Evolutionary conservation across 2,113 vertebrate genomes (phyloP), one percentile per base, ranked within the genome.

Genomic region (Archocentrus centrarchus): DNA sequence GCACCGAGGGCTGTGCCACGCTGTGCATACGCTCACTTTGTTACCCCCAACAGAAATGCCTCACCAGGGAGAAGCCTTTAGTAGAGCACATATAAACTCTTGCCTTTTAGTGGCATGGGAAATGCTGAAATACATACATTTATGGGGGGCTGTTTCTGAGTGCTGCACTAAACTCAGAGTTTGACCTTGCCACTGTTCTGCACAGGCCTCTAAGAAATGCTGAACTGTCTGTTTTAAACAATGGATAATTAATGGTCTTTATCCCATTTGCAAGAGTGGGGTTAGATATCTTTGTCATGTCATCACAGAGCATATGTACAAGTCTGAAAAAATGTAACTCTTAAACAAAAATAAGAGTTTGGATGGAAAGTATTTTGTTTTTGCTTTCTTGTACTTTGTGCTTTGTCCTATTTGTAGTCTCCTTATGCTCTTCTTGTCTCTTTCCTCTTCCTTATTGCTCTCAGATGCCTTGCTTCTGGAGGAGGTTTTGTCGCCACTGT

Each of bases 21-120:
- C 82, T 85, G 90, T 88, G 90, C 93, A 93, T 92, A 93, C 80
- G 60, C 85, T 88, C 90, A 89, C 92, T 93, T 88, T 92, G 89
- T 92, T 94, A 93, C 89, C 89, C 91, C 82, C 64, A 88, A 93
- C 91, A 93, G 90, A 81, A 91, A 94, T 88, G 90, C 66, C 89
- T 89, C 92, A 91, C 92, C 66, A 75, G 93, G 91, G 93, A 94
- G 77, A 91, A 93, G 85, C 80, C 92, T 91, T 93, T 92, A 92
- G 88, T 87, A 76, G 86, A 88, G 88, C 87, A 84, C 87, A 90
- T 85, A 90, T 93, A 92, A 94, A 93, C 88, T 88, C 85, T 80
- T 79, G 81, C 79, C 81, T 93, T 87, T 93, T 93, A 94, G 88
- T 83, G 78, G 90, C 89, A 85, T 47, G 85, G 89, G 90, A 80